These are phyloP conservation scores for Drosophila niveifrons DNA, from an alignment of 2,888 invertebrate species.

Conservation along the genomic window DNA sequence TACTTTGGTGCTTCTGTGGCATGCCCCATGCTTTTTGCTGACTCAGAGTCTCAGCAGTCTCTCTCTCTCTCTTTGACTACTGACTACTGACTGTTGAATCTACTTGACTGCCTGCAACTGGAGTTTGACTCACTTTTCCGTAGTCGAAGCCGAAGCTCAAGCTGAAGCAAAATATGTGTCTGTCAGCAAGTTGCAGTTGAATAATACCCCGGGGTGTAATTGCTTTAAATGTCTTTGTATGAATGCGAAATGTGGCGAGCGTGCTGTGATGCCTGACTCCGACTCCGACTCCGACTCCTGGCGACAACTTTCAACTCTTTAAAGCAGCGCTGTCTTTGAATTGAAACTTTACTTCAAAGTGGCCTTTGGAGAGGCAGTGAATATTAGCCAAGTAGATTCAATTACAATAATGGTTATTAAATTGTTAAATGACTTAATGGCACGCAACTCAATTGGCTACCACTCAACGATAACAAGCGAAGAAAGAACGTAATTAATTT, in stretches of 20 bases:
- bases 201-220: slow-evolving; percentile 77
- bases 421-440: slow-evolving; percentile 11
- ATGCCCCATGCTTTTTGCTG: slow-evolving; percentile 67
- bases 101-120: slow-evolving; percentile 24
- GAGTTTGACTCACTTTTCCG: slow-evolving; percentile 67
- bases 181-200: slow-evolving; percentile 78
- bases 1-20: slow-evolving; percentile 77
- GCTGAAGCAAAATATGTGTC: slow-evolving; percentile 63
- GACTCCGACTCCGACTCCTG: too few relatives aligned
- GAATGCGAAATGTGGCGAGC: slow-evolving; percentile 64
- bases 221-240: slow-evolving; percentile 81
- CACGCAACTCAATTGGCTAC: not conserved
- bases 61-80: not conserved
- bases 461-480: not conserved
- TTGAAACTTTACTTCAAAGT: not conserved
- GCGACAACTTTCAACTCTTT: slow-evolving; percentile 52
- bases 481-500: not conserved
- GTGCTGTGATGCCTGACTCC: slow-evolving; percentile 27
- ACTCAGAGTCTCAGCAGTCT: slow-evolving; percentile 55
- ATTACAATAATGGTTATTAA: slow-evolving; percentile 22
- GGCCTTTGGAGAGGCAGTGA: slow-evolving; percentile 2
- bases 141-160: slow-evolving; percentile 19
- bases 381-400: slow-evolving; percentile 13
- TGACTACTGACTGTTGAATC: slow-evolving; percentile 2
- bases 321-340: slow-evolving; percentile 4